Evolutionary conservation across 2,797 vertebrate genomes (phyloP).

Genomic region (Potorous gilbertii): DNA sequence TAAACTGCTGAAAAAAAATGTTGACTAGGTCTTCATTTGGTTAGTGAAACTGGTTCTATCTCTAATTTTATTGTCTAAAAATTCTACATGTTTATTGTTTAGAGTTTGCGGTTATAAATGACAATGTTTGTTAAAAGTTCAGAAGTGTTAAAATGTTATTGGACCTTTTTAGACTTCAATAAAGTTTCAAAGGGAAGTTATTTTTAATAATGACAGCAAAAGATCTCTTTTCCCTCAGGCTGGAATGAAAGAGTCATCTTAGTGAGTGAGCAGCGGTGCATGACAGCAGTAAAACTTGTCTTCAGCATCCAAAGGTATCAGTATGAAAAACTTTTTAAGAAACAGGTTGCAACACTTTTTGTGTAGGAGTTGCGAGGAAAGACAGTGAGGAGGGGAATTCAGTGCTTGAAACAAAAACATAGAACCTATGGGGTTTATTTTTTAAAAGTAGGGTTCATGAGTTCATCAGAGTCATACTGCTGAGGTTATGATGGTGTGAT

Average conservation of each 20-base stretch:
- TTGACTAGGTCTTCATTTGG: neutral
- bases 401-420: neutral
- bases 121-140: neutral
- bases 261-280: neutral
- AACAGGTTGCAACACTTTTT: neutral
- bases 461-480: neutral
- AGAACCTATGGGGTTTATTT: neutral
- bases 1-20: neutral
- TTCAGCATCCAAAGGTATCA: neutral
- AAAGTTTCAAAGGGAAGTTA: neutral
- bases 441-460: neutral
- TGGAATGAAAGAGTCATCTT: neutral
- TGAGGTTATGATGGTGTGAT: neutral
- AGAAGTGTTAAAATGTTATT: neutral
- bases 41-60: neutral
- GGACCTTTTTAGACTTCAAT: neutral
- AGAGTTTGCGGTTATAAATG: neutral
- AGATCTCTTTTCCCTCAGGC: neutral
- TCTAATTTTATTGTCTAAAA: neutral
- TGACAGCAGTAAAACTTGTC: neutral
- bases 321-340: neutral
- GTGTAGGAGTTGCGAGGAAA: neutral
- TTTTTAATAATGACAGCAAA: neutral
- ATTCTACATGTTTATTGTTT: neutral
- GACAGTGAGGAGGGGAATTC: neutral